A percentile compares a stretch with the other conserved stretches of the same genome.
Conservation (phyloP, 1,140 invertebrate genomes). For the Drosophila baimaii region DNA sequence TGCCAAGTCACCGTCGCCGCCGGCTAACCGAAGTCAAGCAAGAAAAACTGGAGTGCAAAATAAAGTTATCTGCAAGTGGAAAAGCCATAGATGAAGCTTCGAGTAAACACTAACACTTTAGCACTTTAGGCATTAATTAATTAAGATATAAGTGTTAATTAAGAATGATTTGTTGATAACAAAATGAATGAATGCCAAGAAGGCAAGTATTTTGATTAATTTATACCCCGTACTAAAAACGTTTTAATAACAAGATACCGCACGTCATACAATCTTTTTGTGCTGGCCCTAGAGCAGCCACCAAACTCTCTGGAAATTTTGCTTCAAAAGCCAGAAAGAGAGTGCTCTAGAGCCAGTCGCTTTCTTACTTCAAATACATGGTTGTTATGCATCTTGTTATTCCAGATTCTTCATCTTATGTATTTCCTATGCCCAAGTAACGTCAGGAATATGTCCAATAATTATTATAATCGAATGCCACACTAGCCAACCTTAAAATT, state of each 20-base stretch:
- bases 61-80: conserved; percentile 13
- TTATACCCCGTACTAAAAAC: background rate
- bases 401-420: no score
- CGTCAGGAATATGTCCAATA: background rate
- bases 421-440: no score
- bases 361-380: no score
- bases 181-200: background rate
- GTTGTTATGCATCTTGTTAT: no score
- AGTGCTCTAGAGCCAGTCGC: no score
- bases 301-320: no score
- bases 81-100: background rate
- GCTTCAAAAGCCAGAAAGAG: no score
- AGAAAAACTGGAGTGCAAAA: conserved; percentile 20
- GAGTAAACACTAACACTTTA: background rate
- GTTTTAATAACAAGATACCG: no score
- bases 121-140: conserved; percentile 11
- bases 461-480: background rate
- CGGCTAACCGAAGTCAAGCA: conserved; percentile 22
- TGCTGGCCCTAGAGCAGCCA: no score
- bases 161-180: background rate
- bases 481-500: background rate
- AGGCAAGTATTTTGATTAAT: background rate
- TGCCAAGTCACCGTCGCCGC: conserved; percentile 24
- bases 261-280: no score
- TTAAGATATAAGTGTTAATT: background rate